phyloP scores from a whole-genome alignment of 2,888 invertebrate species.

The Dicyrtoma fusca region DNA sequence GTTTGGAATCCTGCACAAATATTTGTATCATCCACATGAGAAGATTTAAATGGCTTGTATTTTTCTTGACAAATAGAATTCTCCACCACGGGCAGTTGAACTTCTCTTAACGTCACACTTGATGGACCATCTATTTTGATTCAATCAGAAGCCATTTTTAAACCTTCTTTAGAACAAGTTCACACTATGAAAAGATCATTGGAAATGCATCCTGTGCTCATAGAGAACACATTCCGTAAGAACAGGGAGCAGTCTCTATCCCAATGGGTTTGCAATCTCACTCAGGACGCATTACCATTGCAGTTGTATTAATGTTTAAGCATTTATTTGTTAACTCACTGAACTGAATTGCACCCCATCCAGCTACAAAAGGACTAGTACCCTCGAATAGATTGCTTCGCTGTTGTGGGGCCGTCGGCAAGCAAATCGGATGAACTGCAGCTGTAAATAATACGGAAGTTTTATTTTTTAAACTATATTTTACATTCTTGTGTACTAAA shows the following conservation, averaged over 20 bases:
- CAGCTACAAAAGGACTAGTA: constrained; percentile 73
- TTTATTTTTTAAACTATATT: neutral
- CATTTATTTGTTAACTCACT: constrained; percentile 64
- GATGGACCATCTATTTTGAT: constrained; percentile 70
- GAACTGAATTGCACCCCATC: constrained; percentile 77
- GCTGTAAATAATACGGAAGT: constrained; percentile 65
- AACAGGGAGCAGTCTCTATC: too few relatives aligned
- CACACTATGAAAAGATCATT: too few relatives aligned
- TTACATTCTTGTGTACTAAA: neutral
- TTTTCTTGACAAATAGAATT: constrained; percentile 67
- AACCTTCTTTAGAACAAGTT: too few relatives aligned
- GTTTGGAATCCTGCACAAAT: constrained; percentile 71
- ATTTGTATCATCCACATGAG: constrained; percentile 65
- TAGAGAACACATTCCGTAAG: too few relatives aligned
- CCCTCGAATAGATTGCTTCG: constrained; percentile 65
- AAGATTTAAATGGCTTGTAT: constrained; percentile 64
- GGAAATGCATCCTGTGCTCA: too few relatives aligned
- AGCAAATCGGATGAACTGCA: constrained; percentile 73
- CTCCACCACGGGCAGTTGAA: constrained; percentile 72
- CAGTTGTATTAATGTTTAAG: too few relatives aligned
- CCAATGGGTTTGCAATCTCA: too few relatives aligned
- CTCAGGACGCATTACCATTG: too few relatives aligned
- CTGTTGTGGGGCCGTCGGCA: constrained; percentile 67
- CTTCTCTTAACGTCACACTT: constrained; percentile 68
- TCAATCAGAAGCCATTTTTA: too few relatives aligned